These are phyloP conservation scores for Enteromius radiatus DNA, from an alignment of 2,797 vertebrate species.

Conservation along the genomic window DNA sequence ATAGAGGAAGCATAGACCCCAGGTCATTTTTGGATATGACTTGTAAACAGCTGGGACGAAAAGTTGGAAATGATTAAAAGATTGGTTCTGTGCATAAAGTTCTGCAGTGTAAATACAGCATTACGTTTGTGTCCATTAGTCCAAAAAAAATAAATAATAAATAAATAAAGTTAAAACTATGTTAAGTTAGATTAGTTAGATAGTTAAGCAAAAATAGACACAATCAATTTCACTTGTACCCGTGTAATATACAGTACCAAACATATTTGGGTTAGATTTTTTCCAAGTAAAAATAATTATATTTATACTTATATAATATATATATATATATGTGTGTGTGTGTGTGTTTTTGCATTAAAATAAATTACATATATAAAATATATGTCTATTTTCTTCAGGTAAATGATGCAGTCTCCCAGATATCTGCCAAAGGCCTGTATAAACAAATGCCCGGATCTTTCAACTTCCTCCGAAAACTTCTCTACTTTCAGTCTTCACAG, in stretches of 20 bases:
- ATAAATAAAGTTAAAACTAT: background rate
- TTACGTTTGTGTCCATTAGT: background rate
- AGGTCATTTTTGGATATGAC: no score
- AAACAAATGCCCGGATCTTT: constrained; percentile 95
- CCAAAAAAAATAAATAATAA: background rate
- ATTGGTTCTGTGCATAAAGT: background rate
- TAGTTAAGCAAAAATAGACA: background rate
- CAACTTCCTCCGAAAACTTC: constrained; percentile 91
- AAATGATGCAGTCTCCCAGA: constrained; percentile 81
- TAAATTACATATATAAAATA: background rate
- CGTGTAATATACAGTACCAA: background rate
- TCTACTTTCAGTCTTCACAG: constrained; percentile 78
- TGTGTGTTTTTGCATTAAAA: background rate
- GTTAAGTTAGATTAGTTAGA: background rate
- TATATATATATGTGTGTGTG: no score
- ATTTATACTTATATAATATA: background rate
- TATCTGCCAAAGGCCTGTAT: constrained; percentile 84
- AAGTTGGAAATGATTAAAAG: background rate
- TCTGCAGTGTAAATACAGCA: background rate
- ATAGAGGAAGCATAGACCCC: background rate
- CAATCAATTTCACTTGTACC: background rate
- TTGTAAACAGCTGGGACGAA: no score
- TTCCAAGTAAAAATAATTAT: background rate
- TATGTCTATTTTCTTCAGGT: constrained; percentile 81
- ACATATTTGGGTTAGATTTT: background rate